Base-by-base conservation (phyloP, 2,797 vertebrate genomes). In the Sebastes taczanowskii region DNA sequence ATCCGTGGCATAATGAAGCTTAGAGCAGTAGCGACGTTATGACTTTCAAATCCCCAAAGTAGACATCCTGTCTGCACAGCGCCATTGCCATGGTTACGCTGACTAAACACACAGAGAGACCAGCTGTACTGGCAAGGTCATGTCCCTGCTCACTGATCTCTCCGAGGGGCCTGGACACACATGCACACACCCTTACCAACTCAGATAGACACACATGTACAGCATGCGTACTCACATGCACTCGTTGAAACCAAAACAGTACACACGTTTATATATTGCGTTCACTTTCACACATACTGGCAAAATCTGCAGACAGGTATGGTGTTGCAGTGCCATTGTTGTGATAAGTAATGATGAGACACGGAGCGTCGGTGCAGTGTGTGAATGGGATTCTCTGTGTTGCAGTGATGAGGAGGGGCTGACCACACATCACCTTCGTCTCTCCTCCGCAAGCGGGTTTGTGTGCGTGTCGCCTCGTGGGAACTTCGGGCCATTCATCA, bases 401-500 rank as follows among this genome's bases (percentile, higher is more conserved):
- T 88, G 80, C 80, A 61, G 71, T 80, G 82, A 86, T 78, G 86
- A 88, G 90, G 91, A 84, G 89, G 91, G 87, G 87, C 65, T 88
- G 92, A 91, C 91, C 88, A 92, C 93, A 94, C 94, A 92, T 91
- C 89, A 90, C 89, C 91, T 89, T 90, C 86, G 87, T 91, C 88
- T 90, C 89, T 90, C 81, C 81, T 76, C 80, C 69, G 72, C 29
- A 23, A 69, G 78, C 78, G 68, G n/a, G 85, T 87, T 91, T 93
- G 91, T 90, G 64, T 93, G 88, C 30, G 80, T 75, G 92, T 86
- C 34, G 82, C 92, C 93, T 94, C 91, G 86, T 93, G 93, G 93
- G 94, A 94, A 92, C 92, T 71, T 82, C 20, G 46, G 86, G 87
- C 91, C 93, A 95, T 95, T 95, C 92, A 95, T 95, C 95, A 95